Percentiles rank a stretch among this genome's conserved stretches.
phyloP scores from a whole-genome alignment of 2,113 vertebrate genomes.

The Anoura caudifer region DNA sequence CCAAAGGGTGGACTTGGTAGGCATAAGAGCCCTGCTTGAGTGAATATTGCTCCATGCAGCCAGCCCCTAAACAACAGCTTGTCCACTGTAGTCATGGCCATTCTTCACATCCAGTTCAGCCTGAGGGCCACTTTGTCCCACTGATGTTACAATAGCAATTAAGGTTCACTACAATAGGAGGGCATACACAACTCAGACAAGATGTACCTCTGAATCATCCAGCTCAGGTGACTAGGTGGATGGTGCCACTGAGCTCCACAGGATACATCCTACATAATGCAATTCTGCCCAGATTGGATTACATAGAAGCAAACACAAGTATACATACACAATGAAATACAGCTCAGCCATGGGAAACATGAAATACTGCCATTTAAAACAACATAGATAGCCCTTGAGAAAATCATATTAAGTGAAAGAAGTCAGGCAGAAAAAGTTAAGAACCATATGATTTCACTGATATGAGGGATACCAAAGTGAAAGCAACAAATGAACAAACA shows the following conservation, averaged over 20 bases:
- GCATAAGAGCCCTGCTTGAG: not conserved
- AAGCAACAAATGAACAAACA: not conserved
- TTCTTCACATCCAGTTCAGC: not conserved
- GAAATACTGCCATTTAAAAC: not conserved
- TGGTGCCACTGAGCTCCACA: not conserved
- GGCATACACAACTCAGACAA: not conserved
- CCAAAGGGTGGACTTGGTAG: not conserved
- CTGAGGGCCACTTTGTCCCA: not conserved
- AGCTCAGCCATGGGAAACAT: not conserved
- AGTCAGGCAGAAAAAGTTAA: not conserved
- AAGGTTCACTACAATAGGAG: not conserved
- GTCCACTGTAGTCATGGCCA: not conserved
- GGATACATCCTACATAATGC: not conserved
- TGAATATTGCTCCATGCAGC: not conserved
- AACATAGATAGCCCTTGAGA: not conserved
- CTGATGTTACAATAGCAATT: not conserved
- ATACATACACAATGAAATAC: not conserved
- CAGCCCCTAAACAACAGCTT: not conserved
- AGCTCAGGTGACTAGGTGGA: not conserved
- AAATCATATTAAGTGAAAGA: not conserved
- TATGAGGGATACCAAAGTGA: not conserved
- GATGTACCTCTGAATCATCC: not conserved
- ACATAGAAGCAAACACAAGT: not conserved
- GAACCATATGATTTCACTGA: not conserved
- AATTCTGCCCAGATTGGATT: not conserved